These are phyloP conservation scores for Rhingia campestris DNA, from an alignment of 2,888 invertebrate species.

Conservation along the genomic window DNA sequence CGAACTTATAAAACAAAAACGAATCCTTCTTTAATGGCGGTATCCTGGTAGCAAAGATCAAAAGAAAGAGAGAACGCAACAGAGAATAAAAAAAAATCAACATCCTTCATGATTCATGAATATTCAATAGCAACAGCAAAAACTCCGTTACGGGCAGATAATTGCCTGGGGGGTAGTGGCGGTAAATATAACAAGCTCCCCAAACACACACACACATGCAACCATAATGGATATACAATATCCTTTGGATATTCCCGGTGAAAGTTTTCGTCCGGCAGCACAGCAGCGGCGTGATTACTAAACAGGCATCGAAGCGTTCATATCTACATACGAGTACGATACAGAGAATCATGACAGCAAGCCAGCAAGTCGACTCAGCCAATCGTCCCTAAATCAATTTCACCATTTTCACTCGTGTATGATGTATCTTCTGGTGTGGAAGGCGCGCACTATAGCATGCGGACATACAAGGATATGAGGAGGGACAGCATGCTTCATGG, in stretches of 20 bases:
- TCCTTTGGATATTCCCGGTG: constrained; percentile 45
- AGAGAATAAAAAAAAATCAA: constrained; percentile 23
- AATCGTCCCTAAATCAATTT: constrained; percentile 72
- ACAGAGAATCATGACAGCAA: constrained; percentile 18
- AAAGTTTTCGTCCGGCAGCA: constrained; percentile 48
- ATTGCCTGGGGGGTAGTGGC: constrained; percentile 51
- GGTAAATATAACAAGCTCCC: no score
- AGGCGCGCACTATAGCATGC: constrained; percentile 47
- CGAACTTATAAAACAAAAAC: background rate
- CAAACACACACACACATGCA: background rate
- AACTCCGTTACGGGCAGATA: constrained; percentile 53
- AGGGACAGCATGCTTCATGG: constrained; percentile 24
- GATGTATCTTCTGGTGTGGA: constrained; percentile 47
- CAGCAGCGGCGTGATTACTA: constrained; percentile 12
- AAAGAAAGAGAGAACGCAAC: background rate
- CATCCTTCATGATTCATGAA: constrained; percentile 72
- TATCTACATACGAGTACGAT: constrained; percentile 8
- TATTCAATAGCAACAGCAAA: constrained; percentile 64
- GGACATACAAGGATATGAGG: constrained; percentile 19
- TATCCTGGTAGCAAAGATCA: constrained; percentile 45
- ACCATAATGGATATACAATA: constrained; percentile 18
- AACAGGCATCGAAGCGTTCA: constrained; percentile 34
- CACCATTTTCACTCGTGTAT: constrained; percentile 47
- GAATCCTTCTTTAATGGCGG: constrained; percentile 12
- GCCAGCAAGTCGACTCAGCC: constrained; percentile 65